Conservation (phyloP, 1,140 invertebrate species). For the Lasioglossum baleicum region DNA sequence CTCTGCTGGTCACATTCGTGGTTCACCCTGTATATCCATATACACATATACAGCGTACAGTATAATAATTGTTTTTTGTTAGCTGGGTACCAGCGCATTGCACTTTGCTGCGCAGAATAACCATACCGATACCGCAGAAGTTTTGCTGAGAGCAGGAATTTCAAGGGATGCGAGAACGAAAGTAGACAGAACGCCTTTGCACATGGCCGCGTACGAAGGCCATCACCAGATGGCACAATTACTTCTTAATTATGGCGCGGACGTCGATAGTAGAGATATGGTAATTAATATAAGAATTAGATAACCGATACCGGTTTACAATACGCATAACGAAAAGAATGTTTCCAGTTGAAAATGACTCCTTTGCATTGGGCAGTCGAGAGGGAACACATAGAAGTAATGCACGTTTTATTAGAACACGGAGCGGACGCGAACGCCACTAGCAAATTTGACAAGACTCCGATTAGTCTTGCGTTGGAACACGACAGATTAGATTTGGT, state of each 20-base stretch:
- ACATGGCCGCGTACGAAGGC: conserved; percentile 93
- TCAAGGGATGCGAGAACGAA: conserved; percentile 94
- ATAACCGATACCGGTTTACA: neutral
- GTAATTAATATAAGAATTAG: conserved; percentile 77
- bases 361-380: conserved; percentile 97
- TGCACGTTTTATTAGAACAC: conserved; percentile 85
- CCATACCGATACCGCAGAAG: conserved; percentile 89
- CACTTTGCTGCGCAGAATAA: conserved; percentile 93
- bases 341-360: conserved; percentile 91
- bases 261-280: conserved; percentile 92
- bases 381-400: conserved; percentile 86
- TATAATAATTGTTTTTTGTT: conserved; percentile 39
- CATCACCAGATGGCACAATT: conserved; percentile 88
- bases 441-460: conserved; percentile 93
- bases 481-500: conserved; percentile 84
- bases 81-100: conserved; percentile 93
- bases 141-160: conserved; percentile 91
- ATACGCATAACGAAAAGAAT: neutral
- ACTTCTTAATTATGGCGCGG: conserved; percentile 88
- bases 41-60: neutral
- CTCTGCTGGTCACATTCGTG: too few species aligned
- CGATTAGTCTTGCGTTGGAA: conserved; percentile 87
- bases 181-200: conserved; percentile 94
- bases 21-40: too few species aligned
- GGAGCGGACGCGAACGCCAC: conserved; percentile 85